These are phyloP conservation scores for Pelobates fuscus DNA, from an alignment of 2,113 vertebrate genomes.

Conservation along the genomic window DNA sequence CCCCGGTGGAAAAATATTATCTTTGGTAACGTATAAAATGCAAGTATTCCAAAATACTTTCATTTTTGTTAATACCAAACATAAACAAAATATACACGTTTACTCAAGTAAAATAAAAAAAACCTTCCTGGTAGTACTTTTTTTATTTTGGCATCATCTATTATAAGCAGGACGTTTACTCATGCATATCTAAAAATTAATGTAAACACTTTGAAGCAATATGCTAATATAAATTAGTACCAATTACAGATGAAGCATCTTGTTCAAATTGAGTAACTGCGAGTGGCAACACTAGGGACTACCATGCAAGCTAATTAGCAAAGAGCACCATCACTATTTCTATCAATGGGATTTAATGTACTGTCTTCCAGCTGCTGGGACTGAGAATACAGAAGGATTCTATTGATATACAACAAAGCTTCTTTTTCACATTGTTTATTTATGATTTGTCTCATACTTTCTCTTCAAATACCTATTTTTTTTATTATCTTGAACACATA, in stretches of 20 bases:
- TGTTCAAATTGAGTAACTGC: slow-evolving; percentile 50
- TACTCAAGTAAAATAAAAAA: background rate
- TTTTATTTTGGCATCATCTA: background rate
- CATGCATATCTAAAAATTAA: slow-evolving; percentile 41
- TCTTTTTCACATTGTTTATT: background rate
- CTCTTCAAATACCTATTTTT: slow-evolving; percentile 7
- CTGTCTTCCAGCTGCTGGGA: background rate
- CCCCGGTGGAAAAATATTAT: too few relatives aligned
- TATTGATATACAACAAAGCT: background rate
- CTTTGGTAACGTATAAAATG: too few relatives aligned
- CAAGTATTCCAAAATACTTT: too few relatives aligned
- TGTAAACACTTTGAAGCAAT: slow-evolving; percentile 45
- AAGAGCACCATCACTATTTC: slow-evolving; percentile 44
- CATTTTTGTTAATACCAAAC: too few relatives aligned
- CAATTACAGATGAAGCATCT: slow-evolving; percentile 51
- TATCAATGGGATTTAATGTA: slow-evolving; percentile 49
- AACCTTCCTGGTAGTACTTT: background rate
- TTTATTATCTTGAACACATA: background rate
- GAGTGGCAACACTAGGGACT: slow-evolving; percentile 48
- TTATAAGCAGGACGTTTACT: background rate
- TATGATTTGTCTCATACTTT: background rate
- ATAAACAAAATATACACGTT: too few relatives aligned
- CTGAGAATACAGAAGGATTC: slow-evolving; percentile 1
- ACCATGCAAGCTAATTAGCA: slow-evolving; percentile 57
- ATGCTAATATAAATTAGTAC: slow-evolving; percentile 45